These are phyloP conservation scores for Microcaecilia unicolor DNA, from an alignment of 2,797 vertebrate species.

Conservation along the genomic window DNA sequence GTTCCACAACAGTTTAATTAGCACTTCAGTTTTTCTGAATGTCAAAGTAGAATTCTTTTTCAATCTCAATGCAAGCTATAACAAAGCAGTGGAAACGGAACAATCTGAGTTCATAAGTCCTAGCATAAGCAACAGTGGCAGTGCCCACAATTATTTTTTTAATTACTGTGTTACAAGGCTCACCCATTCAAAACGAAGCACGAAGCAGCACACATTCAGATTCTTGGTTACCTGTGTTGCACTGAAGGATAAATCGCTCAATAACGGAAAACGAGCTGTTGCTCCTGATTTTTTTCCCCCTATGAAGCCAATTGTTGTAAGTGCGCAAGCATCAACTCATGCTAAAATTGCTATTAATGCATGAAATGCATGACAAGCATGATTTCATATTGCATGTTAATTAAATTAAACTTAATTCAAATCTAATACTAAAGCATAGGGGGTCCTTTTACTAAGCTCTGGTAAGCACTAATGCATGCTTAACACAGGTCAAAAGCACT, in stretches of 20 bases:
- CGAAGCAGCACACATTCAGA: background rate
- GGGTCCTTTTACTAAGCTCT: too few species aligned
- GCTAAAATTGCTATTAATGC: too few species aligned
- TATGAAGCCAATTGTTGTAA: background rate
- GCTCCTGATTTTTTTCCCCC: background rate
- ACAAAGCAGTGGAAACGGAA: slow-evolving; percentile 1
- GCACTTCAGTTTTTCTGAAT: slow-evolving; percentile 4
- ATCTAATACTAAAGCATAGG: too few species aligned
- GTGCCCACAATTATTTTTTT: slow-evolving; percentile 4
- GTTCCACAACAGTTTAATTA: slow-evolving; percentile 25
- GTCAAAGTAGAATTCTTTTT: background rate
- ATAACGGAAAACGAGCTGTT: background rate
- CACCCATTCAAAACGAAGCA: background rate
- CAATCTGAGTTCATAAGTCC: slow-evolving; percentile 1
- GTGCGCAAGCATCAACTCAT: background rate
- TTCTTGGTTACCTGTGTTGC: background rate
- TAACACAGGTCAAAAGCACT: too few species aligned
- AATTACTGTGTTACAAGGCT: slow-evolving; percentile 3
- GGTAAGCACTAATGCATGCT: too few species aligned
- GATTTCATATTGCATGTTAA: too few species aligned
- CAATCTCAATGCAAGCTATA: background rate
- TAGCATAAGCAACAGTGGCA: background rate
- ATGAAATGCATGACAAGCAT: too few species aligned
- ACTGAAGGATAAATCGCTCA: background rate
- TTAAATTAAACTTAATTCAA: too few species aligned